Evolutionary conservation across 2,113 vertebrate species (phyloP).

Genomic region (Narcine bancroftii): DNA sequence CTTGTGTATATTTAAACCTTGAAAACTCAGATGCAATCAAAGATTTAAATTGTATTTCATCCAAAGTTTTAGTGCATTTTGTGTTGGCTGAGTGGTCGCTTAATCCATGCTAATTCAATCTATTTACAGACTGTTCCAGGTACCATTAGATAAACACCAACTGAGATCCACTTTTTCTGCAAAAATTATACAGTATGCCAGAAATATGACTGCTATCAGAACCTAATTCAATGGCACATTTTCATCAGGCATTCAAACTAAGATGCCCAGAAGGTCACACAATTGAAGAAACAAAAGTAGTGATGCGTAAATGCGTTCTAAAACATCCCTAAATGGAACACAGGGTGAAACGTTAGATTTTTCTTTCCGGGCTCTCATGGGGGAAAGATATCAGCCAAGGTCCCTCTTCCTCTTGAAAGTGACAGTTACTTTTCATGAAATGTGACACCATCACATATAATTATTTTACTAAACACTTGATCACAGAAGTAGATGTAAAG

Average conservation of each 20-base stretch:
- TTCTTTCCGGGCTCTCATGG: too few species aligned
- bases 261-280: too few species aligned
- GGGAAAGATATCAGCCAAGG: too few species aligned
- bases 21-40: not conserved
- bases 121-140: not conserved
- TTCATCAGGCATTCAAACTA: too few species aligned
- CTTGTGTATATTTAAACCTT: not conserved
- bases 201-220: not conserved
- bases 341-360: not conserved
- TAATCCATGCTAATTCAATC: not conserved
- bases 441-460: too few species aligned
- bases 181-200: not conserved
- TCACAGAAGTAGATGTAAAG: not conserved
- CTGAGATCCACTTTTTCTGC: not conserved
- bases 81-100: not conserved
- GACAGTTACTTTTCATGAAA: too few species aligned
- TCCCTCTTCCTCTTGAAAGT: too few species aligned
- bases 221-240: not conserved
- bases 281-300: too few species aligned
- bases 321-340: not conserved
- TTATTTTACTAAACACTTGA: not conserved
- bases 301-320: too few species aligned
- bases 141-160: not conserved
- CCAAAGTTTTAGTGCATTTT: not conserved
- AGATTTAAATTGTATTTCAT: not conserved